Evolutionary conservation across 2,888 invertebrate genomes (phyloP).

Genomic region (Pecten maximus): DNA sequence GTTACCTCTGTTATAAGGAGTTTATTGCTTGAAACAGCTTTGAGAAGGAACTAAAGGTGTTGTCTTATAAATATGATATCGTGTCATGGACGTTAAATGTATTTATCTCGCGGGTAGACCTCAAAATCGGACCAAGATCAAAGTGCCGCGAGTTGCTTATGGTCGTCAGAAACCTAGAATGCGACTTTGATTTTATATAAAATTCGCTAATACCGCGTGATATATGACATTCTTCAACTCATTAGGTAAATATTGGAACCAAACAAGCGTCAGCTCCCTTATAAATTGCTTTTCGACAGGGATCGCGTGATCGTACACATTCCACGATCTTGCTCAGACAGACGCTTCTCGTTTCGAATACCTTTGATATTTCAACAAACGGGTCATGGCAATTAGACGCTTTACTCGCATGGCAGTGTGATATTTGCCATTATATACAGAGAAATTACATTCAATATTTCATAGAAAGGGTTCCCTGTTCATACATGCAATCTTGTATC

Average conservation of each 20-base stretch:
- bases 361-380: constrained; percentile 4
- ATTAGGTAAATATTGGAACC: background rate
- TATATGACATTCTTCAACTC: background rate
- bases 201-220: background rate
- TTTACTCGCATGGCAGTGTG: background rate
- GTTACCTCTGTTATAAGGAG: no score
- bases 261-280: background rate
- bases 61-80: no score
- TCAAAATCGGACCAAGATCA: no score
- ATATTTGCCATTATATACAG: background rate
- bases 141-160: no score
- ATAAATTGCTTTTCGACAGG: background rate
- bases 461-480: background rate
- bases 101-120: no score
- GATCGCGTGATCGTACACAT: background rate
- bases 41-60: no score
- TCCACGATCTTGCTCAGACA: background rate
- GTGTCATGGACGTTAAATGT: no score
- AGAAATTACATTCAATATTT: background rate
- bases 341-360: background rate
- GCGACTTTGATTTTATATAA: no score
- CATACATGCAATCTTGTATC: background rate
- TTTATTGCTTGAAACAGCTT: no score
- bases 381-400: background rate
- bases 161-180: no score